Evolutionary conservation across 1,140 invertebrate species (phyloP), one percentile per base, ranked within the genome.

Genomic region (Pemphigus obesinymphae): DNA sequence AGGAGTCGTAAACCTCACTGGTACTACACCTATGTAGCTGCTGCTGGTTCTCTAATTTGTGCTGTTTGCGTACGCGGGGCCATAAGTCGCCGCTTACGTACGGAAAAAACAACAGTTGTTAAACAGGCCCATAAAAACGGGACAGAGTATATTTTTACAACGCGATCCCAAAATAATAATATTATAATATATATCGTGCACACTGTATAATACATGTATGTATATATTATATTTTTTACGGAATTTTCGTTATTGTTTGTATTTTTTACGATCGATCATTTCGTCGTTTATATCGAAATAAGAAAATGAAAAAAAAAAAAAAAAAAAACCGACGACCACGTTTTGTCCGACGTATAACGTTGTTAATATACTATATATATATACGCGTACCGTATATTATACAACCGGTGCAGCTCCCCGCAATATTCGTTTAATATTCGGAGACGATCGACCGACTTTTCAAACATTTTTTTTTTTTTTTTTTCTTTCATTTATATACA

Each of bases 81-180:
- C 66, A 37, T 45, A 45, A 72, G 40, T 45, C 43, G 37, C n/a
- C 66, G 15, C 40, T 10, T 13, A 13, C 40, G 40, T 10, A 50
- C 29, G 26, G 43, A 29, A 73, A n/a, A 50, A 73, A 73, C 43
- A 73, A 73, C 70, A 73, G 70, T 73, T 73, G 43, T 48, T 73
- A 50, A 73, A 73, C 31, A 50, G 43, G 26, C 70, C 20, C 43
- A 31, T 73, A 73, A 73, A 73, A 73, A 73, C 29, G 17, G 3
- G 70, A n/a, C 45, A 40, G 70, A 72, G 43, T n/a, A 50, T 50
- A 73, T 73, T 72, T 45, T 72, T 72, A 72, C 26, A 70, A 70
- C 66, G 66, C 55, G 50, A 11, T 40, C 43, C 66, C 66, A 17
- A n/a, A n/a, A n/a, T n/a, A 20, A 20, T n/a, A 20, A 20, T 53